Evolutionary conservation across 2,888 invertebrate genomes (phyloP), one percentile per base, ranked within the genome.

Genomic region (Eurytoma californica): DNA sequence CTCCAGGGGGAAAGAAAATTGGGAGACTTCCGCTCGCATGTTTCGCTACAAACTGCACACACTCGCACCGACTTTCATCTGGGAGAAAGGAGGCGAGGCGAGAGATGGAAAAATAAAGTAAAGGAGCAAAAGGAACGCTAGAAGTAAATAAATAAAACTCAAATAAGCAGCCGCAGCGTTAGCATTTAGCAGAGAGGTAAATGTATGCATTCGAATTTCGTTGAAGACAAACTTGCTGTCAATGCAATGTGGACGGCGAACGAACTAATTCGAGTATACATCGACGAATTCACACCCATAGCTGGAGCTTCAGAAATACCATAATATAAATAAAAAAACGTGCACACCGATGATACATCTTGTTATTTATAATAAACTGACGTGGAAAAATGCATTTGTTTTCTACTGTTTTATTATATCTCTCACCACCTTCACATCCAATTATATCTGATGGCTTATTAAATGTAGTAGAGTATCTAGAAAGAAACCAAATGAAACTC

Each of bases 281-380:
- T 39, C 14, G 61, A 53, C 58, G 14, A 58, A 72, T 49, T 78
- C 68, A 80, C 73, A 70, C 70, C 79, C 61, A 72, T 78, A 87
- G 86, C 86, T 85, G 85, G 86, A 88, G 89, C 87, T 88, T 89
- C 84, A 87, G 58, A 76, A 81, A 63, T 80, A 79, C 73, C 66
- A 61, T 80, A 61, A 57, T n/a, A 84, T 86, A 86, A 87, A 85
- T 83, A 82, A 77, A 87, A 39, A 39, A 84, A 88, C 87, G 83
- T 87, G 87, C 88, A 86, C 89, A 89, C 88, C 85, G 86, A 85
- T 84, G 85, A 88, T 88, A 87, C 87, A 89, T 87, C 86, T 86
- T 88, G 89, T 89, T 89, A 88, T 89, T 89, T 89, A 86, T 88
- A 89, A 89, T 89, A 89, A 89, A 89, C 83, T 66, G 67, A 77